Conservation (phyloP, 2,113 vertebrate genomes). For the Ptychochromis oligacanthus region DNA sequence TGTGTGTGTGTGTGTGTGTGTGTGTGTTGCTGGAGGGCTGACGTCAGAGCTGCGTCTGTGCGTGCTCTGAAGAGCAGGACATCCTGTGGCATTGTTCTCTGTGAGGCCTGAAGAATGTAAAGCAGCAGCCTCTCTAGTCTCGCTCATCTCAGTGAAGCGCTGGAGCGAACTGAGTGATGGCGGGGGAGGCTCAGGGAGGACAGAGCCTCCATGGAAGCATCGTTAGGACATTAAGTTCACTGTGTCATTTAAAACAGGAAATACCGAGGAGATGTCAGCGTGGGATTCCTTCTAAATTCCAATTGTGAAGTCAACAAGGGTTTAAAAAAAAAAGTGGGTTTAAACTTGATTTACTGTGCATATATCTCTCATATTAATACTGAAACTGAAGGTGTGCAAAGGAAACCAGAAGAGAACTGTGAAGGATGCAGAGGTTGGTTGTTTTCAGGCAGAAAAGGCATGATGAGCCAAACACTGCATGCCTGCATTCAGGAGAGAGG, state of each 20-base stretch:
- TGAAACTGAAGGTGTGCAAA: neutral
- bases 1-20: slow-evolving; percentile 18
- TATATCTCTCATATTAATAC: neutral
- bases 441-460: neutral
- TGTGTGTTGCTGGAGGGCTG: slow-evolving; percentile 53
- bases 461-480: neutral
- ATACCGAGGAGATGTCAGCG: neutral
- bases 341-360: neutral
- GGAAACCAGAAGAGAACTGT: neutral
- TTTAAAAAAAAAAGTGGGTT: too few species aligned
- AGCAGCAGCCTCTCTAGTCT: slow-evolving; percentile 48
- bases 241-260: neutral
- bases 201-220: neutral
- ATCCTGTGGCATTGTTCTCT: slow-evolving; percentile 73
- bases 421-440: neutral
- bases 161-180: neutral
- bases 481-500: slow-evolving; percentile 21
- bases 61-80: slow-evolving; percentile 68
- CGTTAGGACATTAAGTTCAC: neutral
- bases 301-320: neutral
- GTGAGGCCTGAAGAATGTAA: slow-evolving; percentile 52
- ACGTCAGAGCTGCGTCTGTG: slow-evolving; percentile 75
- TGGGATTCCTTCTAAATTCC: neutral
- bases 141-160: neutral
- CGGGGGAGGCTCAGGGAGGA: neutral